Evolutionary conservation across 2,888 invertebrate genomes (phyloP).

Genomic region (Eupithecia tripunctaria): DNA sequence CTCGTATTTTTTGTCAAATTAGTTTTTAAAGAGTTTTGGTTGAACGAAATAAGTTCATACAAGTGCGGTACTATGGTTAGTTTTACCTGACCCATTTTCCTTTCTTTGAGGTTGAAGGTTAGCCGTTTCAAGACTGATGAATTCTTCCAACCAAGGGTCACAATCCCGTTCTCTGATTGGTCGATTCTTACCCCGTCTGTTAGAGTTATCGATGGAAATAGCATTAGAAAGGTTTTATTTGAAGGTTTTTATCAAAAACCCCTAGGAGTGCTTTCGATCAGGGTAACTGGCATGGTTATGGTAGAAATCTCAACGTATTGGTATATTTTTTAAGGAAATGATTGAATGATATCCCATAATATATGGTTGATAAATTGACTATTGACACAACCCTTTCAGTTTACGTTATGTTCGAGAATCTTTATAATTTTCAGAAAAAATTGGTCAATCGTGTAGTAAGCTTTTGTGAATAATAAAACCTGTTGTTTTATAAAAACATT

Average conservation of each 20-base stretch:
- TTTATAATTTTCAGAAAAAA: too few species aligned
- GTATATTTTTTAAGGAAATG: neutral
- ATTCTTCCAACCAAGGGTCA: constrained; percentile 29
- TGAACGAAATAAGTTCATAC: constrained; percentile 8
- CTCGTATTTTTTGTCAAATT: neutral
- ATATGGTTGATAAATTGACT: neutral
- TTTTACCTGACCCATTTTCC: constrained; percentile 10
- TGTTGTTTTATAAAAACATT: too few species aligned
- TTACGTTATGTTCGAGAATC: neutral
- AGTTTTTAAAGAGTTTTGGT: neutral
- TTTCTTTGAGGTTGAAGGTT: constrained; percentile 20
- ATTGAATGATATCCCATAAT: too few species aligned
- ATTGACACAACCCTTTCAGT: neutral
- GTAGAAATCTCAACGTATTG: neutral
- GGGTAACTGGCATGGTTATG: neutral
- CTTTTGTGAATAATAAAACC: too few species aligned
- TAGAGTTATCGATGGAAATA: constrained; percentile 12
- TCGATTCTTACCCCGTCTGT: constrained; percentile 19
- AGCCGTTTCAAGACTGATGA: constrained; percentile 29
- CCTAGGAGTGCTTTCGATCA: neutral
- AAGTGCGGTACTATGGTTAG: neutral
- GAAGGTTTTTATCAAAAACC: constrained; percentile 5
- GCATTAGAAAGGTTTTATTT: constrained; percentile 4
- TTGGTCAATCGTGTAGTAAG: too few species aligned
- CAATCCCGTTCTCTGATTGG: constrained; percentile 27